Conservation (phyloP, 2,888 invertebrate genomes). For the Eurytoma adleriae region DNA sequence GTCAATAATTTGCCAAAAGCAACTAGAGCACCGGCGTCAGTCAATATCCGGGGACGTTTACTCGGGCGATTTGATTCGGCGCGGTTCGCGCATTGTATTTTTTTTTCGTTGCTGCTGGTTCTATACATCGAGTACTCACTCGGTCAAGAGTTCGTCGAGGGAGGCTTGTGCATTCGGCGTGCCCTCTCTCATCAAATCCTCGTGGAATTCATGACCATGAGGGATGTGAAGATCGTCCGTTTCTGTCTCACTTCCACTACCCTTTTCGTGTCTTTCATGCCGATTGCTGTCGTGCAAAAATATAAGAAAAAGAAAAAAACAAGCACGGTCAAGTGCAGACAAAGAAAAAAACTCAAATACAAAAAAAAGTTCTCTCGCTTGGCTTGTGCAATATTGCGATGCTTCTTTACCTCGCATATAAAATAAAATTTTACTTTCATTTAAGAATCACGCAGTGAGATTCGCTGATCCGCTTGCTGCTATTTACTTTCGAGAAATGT, state of each 20-base stretch:
- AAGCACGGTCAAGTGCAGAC: constrained; percentile 50
- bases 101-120: constrained; percentile 33
- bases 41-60: constrained; percentile 24
- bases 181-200: constrained; percentile 71
- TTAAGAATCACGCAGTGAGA: not conserved
- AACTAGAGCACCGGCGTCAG: not conserved
- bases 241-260: constrained; percentile 86
- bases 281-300: constrained; percentile 70
- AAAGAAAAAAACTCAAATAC: constrained; percentile 27
- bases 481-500: constrained; percentile 30
- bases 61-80: constrained; percentile 14
- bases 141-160: constrained; percentile 75
- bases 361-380: constrained; percentile 1
- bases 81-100: constrained; percentile 6
- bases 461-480: constrained; percentile 37
- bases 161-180: constrained; percentile 73
- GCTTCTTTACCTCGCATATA: not conserved
- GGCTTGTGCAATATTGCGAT: constrained; percentile 10
- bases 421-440: too few relatives aligned
- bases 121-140: constrained; percentile 74
- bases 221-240: constrained; percentile 80
- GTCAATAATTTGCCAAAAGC: constrained; percentile 27
- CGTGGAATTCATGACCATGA: constrained; percentile 72
- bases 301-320: constrained; percentile 44
- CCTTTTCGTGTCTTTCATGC: constrained; percentile 77